These are phyloP conservation scores for Cyclargus thomasi DNA, from an alignment of 1,140 invertebrate species.

Conservation along the genomic window DNA sequence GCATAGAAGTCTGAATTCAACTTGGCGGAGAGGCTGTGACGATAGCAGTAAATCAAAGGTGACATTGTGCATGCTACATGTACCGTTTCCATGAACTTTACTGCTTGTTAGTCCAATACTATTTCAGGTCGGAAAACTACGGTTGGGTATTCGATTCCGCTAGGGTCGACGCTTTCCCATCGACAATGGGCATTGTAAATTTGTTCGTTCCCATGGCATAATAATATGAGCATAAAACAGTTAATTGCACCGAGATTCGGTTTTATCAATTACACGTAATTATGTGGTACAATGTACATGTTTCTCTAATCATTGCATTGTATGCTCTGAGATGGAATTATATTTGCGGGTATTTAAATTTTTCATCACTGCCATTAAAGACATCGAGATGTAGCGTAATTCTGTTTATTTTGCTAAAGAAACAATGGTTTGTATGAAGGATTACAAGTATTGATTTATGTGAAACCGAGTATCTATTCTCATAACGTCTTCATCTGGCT, in stretches of 20 bases:
- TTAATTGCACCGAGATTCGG: background rate
- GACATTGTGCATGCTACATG: background rate
- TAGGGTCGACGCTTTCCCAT: conserved; percentile 7
- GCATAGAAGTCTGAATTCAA: no score
- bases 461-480: no score
- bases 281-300: background rate
- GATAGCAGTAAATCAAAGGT: no score
- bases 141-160: background rate
- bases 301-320: background rate
- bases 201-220: background rate
- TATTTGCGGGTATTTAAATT: no score
- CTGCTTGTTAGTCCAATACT: background rate
- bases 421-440: no score
- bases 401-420: no score
- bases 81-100: background rate
- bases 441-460: no score
- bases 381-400: no score
- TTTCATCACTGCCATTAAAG: no score
- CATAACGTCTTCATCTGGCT: background rate
- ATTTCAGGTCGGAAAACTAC: background rate
- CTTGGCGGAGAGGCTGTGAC: no score
- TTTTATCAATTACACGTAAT: background rate
- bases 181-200: background rate
- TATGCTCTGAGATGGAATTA: background rate
- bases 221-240: background rate